Conservation (phyloP, 2,113 vertebrate genomes). For the Periophthalmus modestus region DNA sequence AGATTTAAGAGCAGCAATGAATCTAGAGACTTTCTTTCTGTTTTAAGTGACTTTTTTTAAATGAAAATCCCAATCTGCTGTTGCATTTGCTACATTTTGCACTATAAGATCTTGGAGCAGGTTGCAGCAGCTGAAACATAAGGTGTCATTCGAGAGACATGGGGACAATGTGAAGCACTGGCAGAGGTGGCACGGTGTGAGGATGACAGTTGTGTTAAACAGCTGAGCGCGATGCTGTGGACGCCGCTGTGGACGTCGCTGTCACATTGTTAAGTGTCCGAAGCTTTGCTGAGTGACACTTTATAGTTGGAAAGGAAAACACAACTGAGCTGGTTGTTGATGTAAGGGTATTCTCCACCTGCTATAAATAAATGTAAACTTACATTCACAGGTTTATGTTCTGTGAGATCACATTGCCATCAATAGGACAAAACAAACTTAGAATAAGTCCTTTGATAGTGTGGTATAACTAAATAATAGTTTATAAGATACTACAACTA, state of each 20-base stretch:
- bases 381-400: background rate
- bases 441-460: too few relatives aligned
- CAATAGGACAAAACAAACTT: too few relatives aligned
- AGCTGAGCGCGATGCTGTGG: slow-evolving; percentile 45
- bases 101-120: slow-evolving; percentile 1
- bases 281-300: slow-evolving; percentile 44
- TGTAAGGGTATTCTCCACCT: slow-evolving; percentile 1
- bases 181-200: slow-evolving; percentile 40
- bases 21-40: too few relatives aligned
- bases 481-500: background rate
- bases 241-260: slow-evolving; percentile 42
- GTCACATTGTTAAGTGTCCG: slow-evolving; percentile 54
- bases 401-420: background rate
- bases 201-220: slow-evolving; percentile 36
- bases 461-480: background rate
- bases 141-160: slow-evolving; percentile 35
- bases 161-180: slow-evolving; percentile 21
- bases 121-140: slow-evolving; percentile 46
- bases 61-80: background rate
- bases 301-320: slow-evolving; percentile 44
- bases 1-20: too few relatives aligned
- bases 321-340: slow-evolving; percentile 2
- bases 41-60: too few relatives aligned
- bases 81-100: background rate
- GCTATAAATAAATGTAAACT: background rate